Evolutionary conservation across 2,888 invertebrate genomes (phyloP).

Genomic region (Cephalotes varians): DNA sequence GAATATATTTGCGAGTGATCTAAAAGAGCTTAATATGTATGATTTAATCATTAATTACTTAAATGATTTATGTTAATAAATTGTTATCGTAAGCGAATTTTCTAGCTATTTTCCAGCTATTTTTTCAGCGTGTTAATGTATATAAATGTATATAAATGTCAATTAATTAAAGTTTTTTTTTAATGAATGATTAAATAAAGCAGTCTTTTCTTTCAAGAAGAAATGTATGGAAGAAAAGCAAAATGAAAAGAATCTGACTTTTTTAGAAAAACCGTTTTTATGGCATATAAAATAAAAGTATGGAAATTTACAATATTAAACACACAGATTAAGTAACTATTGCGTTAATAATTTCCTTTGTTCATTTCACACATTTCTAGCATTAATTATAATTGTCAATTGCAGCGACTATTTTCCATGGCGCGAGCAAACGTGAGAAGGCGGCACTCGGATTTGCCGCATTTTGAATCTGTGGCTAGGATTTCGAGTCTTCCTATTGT

Average conservation of each 20-base stretch:
- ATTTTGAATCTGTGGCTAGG: constrained; percentile 91
- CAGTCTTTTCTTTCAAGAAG: too few species aligned
- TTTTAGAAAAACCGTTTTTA: not conserved
- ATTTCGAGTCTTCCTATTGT: constrained; percentile 93
- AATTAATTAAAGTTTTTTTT: not conserved
- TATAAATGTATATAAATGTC: not conserved
- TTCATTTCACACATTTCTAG: not conserved
- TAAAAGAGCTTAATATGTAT: not conserved
- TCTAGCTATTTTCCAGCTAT: not conserved
- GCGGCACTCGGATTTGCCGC: constrained; percentile 85
- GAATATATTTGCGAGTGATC: not conserved
- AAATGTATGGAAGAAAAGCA: not conserved
- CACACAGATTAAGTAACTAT: not conserved
- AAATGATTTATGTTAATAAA: too few species aligned
- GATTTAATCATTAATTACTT: not conserved
- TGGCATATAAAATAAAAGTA: not conserved
- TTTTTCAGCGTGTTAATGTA: not conserved
- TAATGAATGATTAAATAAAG: too few species aligned
- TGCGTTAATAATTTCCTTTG: not conserved
- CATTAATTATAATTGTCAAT: not conserved
- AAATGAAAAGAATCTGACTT: not conserved
- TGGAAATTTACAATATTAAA: not conserved
- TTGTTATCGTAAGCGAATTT: not conserved
- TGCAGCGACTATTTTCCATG: constrained; percentile 68
- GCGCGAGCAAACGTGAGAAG: constrained; percentile 74